These are phyloP conservation scores for Pelusios castaneus DNA, from an alignment of 2,113 vertebrate species.

Conservation along the genomic window DNA sequence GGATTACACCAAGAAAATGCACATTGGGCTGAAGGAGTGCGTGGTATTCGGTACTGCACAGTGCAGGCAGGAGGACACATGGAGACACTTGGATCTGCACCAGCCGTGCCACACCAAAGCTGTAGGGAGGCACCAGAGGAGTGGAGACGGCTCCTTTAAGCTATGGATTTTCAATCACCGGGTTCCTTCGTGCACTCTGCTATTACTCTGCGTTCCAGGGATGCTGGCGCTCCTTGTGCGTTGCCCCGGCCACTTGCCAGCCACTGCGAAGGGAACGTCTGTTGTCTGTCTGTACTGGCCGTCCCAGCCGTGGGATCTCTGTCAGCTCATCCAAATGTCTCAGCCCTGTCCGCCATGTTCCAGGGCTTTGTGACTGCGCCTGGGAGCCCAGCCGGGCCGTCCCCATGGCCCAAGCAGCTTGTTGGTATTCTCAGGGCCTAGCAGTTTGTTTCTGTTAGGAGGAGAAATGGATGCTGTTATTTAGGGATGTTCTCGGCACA, in stretches of 20 bases:
- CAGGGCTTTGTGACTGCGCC: not conserved
- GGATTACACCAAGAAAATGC: too few relatives aligned
- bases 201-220: not conserved
- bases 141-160: not conserved
- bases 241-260: not conserved
- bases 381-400: not conserved
- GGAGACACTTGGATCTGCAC: too few relatives aligned
- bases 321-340: not conserved
- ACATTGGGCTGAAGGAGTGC: too few relatives aligned
- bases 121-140: not conserved
- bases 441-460: not conserved
- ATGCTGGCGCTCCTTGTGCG: not conserved
- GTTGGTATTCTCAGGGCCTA: not conserved
- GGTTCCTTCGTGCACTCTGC: not conserved
- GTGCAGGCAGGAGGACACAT: too few relatives aligned
- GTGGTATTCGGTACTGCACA: not conserved
- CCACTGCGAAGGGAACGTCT: not conserved
- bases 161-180: not conserved
- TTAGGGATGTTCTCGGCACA: not conserved
- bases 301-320: not conserved
- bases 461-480: not conserved
- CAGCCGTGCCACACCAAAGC: too few relatives aligned
- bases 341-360: not conserved
- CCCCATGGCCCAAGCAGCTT: not conserved
- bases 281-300: not conserved